A percentile compares a stretch with the other conserved stretches of the same genome.
These are phyloP conservation scores for Anguilla marmorata DNA, from an alignment of 2,797 vertebrate genomes.

Conservation along the genomic window DNA sequence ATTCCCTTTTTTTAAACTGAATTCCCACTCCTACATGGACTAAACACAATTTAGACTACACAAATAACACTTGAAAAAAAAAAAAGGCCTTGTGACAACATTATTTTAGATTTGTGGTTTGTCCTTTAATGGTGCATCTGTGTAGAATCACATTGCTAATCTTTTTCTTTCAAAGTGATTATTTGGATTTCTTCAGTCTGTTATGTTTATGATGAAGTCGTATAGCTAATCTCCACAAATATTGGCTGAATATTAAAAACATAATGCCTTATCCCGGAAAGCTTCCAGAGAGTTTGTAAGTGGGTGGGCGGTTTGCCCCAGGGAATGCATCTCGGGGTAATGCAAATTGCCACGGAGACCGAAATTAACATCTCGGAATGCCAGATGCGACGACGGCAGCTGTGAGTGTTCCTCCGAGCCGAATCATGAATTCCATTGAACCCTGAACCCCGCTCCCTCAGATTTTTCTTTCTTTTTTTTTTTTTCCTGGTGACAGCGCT, in stretches of 20 bases:
- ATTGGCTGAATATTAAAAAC: background rate
- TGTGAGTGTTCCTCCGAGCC: background rate
- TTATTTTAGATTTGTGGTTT: background rate
- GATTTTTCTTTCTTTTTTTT: background rate
- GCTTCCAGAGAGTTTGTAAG: background rate
- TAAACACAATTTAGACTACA: background rate
- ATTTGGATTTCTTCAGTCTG: background rate
- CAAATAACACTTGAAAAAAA: background rate
- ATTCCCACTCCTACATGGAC: background rate
- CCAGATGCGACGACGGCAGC: no score
- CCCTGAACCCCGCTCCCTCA: background rate
- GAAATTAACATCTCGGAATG: constrained; percentile 19
- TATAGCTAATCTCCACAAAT: background rate
- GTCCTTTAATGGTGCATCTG: background rate
- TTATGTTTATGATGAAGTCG: background rate
- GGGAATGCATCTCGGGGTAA: background rate
- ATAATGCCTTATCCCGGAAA: background rate
- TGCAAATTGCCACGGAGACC: background rate
- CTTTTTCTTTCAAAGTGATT: background rate
- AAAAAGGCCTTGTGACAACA: background rate
- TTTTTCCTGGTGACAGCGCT: background rate
- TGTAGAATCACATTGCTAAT: background rate
- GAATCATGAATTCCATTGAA: constrained; percentile 11
- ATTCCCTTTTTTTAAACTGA: background rate
- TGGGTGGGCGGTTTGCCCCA: background rate